A percentile compares a stretch with the other conserved stretches of the same genome.
Evolutionary conservation across 2,797 vertebrate genomes (phyloP).

Genomic region (Sciaenops ocellatus): DNA sequence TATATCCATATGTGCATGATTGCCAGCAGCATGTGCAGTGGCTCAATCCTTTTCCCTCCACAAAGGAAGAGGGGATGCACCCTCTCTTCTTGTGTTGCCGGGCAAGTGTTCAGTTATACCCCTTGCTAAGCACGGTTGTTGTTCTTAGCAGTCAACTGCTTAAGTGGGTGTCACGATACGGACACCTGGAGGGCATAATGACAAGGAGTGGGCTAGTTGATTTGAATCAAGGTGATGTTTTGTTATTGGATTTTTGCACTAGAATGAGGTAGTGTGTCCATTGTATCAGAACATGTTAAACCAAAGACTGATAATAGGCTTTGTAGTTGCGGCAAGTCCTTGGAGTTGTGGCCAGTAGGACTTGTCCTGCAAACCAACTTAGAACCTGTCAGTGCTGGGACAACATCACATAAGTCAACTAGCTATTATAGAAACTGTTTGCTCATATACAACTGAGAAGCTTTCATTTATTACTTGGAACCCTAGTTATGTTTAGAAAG

Average conservation of each 20-base stretch:
- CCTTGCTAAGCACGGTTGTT: not conserved
- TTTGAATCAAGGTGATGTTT: not conserved
- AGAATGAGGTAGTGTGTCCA: not conserved
- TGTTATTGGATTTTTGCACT: not conserved
- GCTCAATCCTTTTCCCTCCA: not conserved
- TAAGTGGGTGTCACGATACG: not conserved
- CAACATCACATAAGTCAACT: too few relatives aligned
- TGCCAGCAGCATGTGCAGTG: not conserved
- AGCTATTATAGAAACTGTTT: too few relatives aligned
- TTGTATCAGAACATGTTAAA: not conserved
- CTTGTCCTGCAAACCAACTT: too few relatives aligned
- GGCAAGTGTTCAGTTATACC: not conserved
- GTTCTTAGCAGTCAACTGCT: not conserved
- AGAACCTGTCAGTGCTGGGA: not conserved
- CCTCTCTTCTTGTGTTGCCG: not conserved
- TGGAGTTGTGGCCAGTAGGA: not conserved
- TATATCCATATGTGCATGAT: constrained; percentile 11
- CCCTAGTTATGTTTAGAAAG: too few relatives aligned
- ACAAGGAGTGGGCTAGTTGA: not conserved
- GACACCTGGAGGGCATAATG: not conserved
- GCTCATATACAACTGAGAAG: too few relatives aligned
- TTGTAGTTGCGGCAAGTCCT: not conserved
- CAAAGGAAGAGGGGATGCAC: not conserved
- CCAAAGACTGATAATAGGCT: not conserved
- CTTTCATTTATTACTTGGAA: too few relatives aligned